phyloP scores from a whole-genome alignment of 2,888 invertebrate species.

The Mesopsocus fuscifrons region DNA sequence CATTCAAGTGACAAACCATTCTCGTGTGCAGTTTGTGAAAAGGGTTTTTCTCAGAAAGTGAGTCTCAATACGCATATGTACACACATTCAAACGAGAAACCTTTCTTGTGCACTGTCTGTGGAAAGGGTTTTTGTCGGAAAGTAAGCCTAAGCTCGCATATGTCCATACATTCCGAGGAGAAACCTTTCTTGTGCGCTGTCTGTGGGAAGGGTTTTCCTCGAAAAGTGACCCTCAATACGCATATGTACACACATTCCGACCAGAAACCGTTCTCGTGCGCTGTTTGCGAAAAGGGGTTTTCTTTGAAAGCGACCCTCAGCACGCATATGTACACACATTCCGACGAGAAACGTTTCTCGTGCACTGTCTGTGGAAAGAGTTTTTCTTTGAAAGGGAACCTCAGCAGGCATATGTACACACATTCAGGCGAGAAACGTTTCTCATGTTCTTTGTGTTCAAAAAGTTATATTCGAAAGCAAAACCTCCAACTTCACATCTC shows the following conservation, averaged over 20 bases:
- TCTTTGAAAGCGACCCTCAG: neutral
- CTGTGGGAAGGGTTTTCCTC: slow-evolving; percentile 8
- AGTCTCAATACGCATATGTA: slow-evolving; percentile 11
- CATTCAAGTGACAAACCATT: slow-evolving; percentile 11
- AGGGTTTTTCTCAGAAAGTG: slow-evolving; percentile 4
- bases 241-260: slow-evolving; percentile 12
- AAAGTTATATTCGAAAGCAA: neutral
- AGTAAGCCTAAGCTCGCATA: slow-evolving; percentile 5
- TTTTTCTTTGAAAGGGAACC: neutral
- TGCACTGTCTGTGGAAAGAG: neutral
- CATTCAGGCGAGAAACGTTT: no score
- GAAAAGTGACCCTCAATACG: neutral
- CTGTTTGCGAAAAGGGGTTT: slow-evolving; percentile 10
- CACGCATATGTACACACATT: slow-evolving; percentile 1
- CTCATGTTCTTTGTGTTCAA: neutral
- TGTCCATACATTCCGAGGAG: slow-evolving; percentile 9
- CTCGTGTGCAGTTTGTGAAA: slow-evolving; percentile 9
- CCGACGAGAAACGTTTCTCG: neutral
- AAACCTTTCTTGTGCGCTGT: slow-evolving; percentile 9
- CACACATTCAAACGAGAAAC: slow-evolving; percentile 10
- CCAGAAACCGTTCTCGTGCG: slow-evolving; percentile 11
- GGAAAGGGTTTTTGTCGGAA: neutral
- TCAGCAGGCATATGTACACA: neutral
- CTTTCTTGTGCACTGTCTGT: slow-evolving; percentile 2
- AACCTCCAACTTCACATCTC: neutral